Conservation (phyloP, 2,888 invertebrate species). For the Formica aserva region DNA sequence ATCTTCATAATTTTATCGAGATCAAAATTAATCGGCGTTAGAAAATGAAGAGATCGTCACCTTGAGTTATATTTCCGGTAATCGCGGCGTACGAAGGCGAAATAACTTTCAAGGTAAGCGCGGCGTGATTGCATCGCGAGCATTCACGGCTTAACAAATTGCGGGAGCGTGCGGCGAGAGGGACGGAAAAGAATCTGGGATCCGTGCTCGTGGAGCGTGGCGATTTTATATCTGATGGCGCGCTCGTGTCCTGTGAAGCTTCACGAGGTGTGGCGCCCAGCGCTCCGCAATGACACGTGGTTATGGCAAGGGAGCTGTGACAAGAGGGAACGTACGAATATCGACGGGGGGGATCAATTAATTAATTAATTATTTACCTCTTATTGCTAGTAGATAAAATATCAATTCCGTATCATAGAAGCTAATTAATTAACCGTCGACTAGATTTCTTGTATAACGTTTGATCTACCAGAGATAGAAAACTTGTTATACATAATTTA, state of each 20-base stretch:
- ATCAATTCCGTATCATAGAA: background rate
- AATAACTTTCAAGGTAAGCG: constrained; percentile 57
- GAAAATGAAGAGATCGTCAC: background rate
- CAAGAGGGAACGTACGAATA: background rate
- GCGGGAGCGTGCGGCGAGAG: constrained; percentile 55
- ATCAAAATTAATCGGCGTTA: background rate
- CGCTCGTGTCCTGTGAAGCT: constrained; percentile 53
- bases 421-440: background rate
- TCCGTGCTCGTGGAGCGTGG: constrained; percentile 59
- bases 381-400: background rate
- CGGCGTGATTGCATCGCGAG: constrained; percentile 49
- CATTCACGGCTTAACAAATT: constrained; percentile 62
- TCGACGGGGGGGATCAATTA: background rate
- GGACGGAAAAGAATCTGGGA: constrained; percentile 58
- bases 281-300: constrained; percentile 34
- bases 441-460: background rate
- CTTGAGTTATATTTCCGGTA: background rate
- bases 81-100: constrained; percentile 10
- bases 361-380: constrained; percentile 23
- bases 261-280: constrained; percentile 53
- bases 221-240: constrained; percentile 66
- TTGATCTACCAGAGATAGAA: background rate
- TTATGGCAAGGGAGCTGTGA: constrained; percentile 7
- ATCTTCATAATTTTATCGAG: background rate
- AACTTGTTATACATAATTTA: constrained; percentile 14